These are phyloP conservation scores for Microcaecilia unicolor DNA, from an alignment of 2,797 vertebrate genomes.

Conservation along the genomic window DNA sequence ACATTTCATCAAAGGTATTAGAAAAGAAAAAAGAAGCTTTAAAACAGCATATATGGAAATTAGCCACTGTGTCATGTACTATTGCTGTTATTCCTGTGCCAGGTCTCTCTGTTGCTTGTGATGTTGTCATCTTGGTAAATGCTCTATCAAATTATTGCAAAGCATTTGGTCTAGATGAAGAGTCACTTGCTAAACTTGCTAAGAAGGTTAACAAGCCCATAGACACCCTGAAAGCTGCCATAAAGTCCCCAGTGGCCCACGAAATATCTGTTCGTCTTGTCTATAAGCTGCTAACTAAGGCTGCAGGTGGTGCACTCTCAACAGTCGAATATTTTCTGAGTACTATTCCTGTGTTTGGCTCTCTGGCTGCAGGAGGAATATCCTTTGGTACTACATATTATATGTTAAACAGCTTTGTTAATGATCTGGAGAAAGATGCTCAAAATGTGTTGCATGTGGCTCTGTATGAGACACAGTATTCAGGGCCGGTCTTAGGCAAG, in stretches of 20 bases:
- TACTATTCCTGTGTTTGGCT: neutral
- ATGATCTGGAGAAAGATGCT: neutral
- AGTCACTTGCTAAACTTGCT: neutral
- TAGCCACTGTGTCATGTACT: fast-evolving
- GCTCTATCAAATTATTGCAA: neutral
- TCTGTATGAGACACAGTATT: too few species aligned
- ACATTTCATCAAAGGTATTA: neutral
- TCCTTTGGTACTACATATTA: constrained; percentile 3
- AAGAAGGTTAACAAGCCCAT: neutral
- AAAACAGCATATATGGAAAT: neutral
- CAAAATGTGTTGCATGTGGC: neutral
- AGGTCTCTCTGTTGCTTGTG: fast-evolving
- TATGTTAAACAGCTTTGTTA: neutral
- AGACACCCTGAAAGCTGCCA: neutral
- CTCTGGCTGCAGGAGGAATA: neutral
- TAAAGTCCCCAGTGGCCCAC: neutral
- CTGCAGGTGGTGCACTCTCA: fast-evolving
- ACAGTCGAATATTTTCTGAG: fast-evolving
- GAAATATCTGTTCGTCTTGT: neutral
- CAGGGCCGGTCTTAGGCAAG: too few species aligned
- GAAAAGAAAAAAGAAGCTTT: neutral
- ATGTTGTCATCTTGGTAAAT: neutral
- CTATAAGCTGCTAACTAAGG: neutral
- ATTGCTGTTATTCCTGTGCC: fast-evolving
- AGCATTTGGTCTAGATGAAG: neutral